phyloP scores from a whole-genome alignment of 2,797 vertebrate species.

The Varecia variegata region DNA sequence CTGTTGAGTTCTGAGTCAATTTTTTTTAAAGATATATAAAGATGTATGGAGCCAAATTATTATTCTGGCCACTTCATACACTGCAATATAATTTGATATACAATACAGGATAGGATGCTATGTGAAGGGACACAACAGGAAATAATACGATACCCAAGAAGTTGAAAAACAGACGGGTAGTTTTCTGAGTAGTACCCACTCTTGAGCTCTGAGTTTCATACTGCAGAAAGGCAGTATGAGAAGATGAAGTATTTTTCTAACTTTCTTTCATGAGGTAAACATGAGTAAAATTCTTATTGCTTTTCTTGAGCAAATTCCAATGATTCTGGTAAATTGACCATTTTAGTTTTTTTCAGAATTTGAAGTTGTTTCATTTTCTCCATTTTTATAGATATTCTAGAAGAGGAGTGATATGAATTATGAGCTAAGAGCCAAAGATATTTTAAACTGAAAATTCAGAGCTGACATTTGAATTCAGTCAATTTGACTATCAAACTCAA shows the following conservation, averaged over 20 bases:
- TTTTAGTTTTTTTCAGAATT: background rate
- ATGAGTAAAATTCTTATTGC: background rate
- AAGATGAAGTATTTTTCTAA: background rate
- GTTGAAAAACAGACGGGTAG: background rate
- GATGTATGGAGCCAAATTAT: background rate
- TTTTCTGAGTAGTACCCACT: background rate
- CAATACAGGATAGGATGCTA: background rate
- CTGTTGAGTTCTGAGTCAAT: background rate
- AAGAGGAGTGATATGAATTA: background rate
- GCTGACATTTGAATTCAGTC: background rate
- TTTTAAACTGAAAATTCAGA: conserved; percentile 34
- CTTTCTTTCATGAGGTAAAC: background rate
- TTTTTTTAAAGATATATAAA: background rate
- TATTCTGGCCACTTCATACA: background rate
- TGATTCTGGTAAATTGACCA: background rate
- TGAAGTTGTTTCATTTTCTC: background rate
- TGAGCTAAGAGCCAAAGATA: background rate
- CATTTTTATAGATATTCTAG: background rate
- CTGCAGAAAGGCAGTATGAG: background rate
- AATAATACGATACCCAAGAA: background rate
- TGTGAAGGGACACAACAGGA: background rate
- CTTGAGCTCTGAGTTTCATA: background rate
- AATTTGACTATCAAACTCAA: background rate
- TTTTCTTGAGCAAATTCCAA: background rate
- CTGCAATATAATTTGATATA: background rate